Percentiles rank a stretch among this genome's conserved stretches.
phyloP scores from a whole-genome alignment of 2,888 invertebrate genomes.

The Dyspetes luteomarginatus region DNA sequence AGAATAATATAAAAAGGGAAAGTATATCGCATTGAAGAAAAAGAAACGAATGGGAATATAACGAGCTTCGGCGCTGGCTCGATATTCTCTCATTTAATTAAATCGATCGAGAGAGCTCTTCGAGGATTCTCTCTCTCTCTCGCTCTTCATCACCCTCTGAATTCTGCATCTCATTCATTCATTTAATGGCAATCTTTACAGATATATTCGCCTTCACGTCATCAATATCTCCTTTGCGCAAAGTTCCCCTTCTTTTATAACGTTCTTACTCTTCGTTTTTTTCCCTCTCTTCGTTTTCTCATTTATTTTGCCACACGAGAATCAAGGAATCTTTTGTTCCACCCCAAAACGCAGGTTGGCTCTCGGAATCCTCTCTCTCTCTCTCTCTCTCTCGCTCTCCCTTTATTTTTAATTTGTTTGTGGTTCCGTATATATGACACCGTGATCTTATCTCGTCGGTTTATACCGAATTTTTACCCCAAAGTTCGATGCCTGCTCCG shows the following conservation, averaged over 20 bases:
- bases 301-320: slow-evolving; percentile 7
- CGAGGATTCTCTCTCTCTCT: slow-evolving; percentile 1
- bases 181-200: slow-evolving; percentile 41
- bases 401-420: background rate
- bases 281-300: background rate
- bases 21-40: slow-evolving; percentile 20
- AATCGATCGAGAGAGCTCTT: slow-evolving; percentile 43
- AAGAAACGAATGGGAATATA: slow-evolving; percentile 30
- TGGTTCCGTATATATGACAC: background rate
- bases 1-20: background rate
- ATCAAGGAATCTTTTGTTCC: slow-evolving; percentile 42
- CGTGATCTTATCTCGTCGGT: background rate
- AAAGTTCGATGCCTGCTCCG: background rate
- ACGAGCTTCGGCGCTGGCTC: slow-evolving; percentile 32
- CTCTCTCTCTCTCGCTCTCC: background rate
- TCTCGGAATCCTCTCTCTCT: background rate
- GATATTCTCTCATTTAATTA: slow-evolving; percentile 42
- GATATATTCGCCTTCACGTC: slow-evolving; percentile 15
- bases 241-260: background rate
- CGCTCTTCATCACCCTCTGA: background rate
- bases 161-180: slow-evolving; percentile 45
- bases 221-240: slow-evolving; percentile 34
- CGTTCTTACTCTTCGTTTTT: slow-evolving; percentile 3
- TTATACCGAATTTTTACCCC: background rate
- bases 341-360: slow-evolving; percentile 1